Evolutionary conservation across 2,113 vertebrate species (phyloP).

Genomic region (Circaetus cinerascens): DNA sequence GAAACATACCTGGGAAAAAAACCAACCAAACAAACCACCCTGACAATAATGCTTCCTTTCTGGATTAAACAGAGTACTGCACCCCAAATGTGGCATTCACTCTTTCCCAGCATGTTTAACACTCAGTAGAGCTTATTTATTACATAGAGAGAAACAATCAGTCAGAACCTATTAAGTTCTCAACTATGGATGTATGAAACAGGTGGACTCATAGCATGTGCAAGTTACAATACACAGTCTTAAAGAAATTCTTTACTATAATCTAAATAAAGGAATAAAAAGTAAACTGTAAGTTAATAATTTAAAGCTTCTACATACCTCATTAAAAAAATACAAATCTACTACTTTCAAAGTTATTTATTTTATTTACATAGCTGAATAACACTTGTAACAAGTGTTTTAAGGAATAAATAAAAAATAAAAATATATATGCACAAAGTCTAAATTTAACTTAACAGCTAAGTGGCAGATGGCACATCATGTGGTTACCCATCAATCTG

Average conservation of each 20-base stretch:
- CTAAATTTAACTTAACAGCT: slow-evolving; percentile 6
- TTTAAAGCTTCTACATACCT: not conserved
- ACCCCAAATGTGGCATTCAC: not conserved
- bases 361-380: not conserved
- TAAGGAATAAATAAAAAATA: not conserved
- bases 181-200: not conserved
- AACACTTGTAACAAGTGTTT: not conserved
- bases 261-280: not conserved
- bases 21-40: fast-evolving
- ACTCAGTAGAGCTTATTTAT: not conserved
- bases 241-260: not conserved
- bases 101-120: not conserved
- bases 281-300: not conserved
- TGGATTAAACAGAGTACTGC: not conserved
- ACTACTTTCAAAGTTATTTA: not conserved
- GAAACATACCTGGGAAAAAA: not conserved
- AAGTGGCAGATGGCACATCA: slow-evolving; percentile 27
- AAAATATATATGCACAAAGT: not conserved
- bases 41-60: not conserved
- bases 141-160: not conserved
- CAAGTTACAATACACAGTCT: not conserved
- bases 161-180: not conserved
- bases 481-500: not conserved
- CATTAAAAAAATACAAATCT: not conserved
- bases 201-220: not conserved